These are phyloP conservation scores for Upupa epops DNA, from an alignment of 2,113 vertebrate genomes.

Conservation along the genomic window DNA sequence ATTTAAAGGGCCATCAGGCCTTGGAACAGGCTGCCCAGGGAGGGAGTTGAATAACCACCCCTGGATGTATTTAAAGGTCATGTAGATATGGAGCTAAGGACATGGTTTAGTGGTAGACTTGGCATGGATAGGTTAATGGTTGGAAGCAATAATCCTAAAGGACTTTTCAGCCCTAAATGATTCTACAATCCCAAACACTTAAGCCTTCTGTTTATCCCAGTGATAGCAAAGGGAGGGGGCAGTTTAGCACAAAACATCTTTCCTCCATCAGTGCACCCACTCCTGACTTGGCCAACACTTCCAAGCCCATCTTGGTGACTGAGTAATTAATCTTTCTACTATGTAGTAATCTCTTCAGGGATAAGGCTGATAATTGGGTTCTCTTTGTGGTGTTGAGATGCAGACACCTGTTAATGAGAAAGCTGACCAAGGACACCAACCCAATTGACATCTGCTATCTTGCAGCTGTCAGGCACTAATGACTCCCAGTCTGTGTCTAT, in stretches of 20 bases:
- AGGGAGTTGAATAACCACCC: too few species aligned
- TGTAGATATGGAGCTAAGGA: too few species aligned
- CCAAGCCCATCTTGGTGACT: not conserved
- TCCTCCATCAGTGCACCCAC: too few species aligned
- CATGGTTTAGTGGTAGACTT: too few species aligned
- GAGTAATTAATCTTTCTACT: not conserved
- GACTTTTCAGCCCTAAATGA: too few species aligned
- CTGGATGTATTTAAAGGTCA: too few species aligned
- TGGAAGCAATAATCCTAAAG: too few species aligned
- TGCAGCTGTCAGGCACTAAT: conserved; percentile 36
- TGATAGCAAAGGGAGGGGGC: not conserved
- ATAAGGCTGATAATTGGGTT: not conserved
- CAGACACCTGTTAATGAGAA: conserved; percentile 6
- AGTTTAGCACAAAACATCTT: not conserved
- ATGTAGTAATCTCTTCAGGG: not conserved
- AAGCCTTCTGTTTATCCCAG: not conserved
- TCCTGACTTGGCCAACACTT: not conserved
- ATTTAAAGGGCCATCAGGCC: too few species aligned
- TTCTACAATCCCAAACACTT: not conserved
- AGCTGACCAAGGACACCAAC: not conserved
- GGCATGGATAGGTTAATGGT: too few species aligned
- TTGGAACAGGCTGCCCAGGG: too few species aligned
- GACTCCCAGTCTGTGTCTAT: not conserved
- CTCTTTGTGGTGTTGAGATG: not conserved
- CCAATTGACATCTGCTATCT: not conserved